These are phyloP conservation scores for Nymphalis io DNA, from an alignment of 1,140 invertebrate species.

Conservation along the genomic window DNA sequence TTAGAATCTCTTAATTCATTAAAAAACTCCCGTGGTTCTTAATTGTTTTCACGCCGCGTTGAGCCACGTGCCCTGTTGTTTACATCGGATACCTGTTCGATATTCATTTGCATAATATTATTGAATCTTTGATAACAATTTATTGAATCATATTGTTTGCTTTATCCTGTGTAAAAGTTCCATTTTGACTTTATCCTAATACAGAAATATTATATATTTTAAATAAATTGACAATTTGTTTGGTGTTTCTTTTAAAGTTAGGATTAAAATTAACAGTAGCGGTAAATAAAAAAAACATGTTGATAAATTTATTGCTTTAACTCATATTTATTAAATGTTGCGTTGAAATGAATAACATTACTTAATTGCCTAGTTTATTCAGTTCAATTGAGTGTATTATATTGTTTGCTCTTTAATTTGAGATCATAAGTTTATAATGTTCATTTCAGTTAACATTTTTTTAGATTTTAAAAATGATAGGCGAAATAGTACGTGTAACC, in stretches of 20 bases:
- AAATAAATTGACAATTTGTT: neutral
- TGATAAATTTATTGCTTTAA: constrained; percentile 1
- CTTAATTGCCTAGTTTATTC: neutral
- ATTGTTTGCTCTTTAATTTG: too few relatives aligned
- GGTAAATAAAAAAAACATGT: neutral
- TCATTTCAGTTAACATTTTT: neutral
- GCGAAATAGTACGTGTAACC: constrained; percentile 13
- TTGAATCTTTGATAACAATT: neutral
- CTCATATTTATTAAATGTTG: constrained; percentile 21
- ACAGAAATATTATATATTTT: too few relatives aligned
- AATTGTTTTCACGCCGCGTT: constrained; percentile 9
- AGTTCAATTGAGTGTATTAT: too few relatives aligned
- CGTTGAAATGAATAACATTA: too few relatives aligned
- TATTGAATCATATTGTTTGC: neutral
- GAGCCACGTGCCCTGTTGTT: constrained; percentile 27
- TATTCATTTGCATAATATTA: constrained; percentile 9
- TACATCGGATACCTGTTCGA: constrained; percentile 18
- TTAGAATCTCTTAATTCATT: neutral
- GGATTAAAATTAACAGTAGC: neutral
- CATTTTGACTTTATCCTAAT: neutral
- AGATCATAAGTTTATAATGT: neutral
- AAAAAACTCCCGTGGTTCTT: constrained; percentile 5
- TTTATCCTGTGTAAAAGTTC: neutral
- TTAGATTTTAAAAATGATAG: constrained; percentile 12
- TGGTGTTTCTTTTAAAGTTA: neutral